Evolutionary conservation across 2,888 invertebrate genomes (phyloP), one percentile per base, ranked within the genome.

Genomic region (Drosophila tanythrix): DNA sequence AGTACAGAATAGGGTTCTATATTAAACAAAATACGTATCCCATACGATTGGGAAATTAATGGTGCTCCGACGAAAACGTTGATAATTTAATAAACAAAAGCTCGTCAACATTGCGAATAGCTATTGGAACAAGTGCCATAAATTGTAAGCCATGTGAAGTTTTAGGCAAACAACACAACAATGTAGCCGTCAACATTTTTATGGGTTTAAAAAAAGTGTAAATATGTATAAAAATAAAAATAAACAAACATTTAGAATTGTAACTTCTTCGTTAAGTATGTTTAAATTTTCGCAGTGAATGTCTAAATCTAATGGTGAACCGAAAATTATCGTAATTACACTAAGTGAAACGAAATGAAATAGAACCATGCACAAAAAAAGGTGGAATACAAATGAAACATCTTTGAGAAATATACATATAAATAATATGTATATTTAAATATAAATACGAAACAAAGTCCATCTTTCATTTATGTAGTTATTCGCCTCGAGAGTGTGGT

Each of bases 241-340:
- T 25, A 21, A 46, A n/a, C 40, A 43, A 43, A 8, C 46, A 46
- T 15, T 25, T 46, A 25, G 8, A 46, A 8, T 46, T 46, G 3
- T 25, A 25, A 2, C 25, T 46, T 46, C 13, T 46, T 46, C 25
- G 25, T 46, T 46, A 25, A 46, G 25, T 25, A 46, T 25, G 25
- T 46, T 46, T 46, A 46, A 46, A 46, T 46, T 25, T 46, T 46
- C 46, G 46, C 8, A 25, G 46, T 25, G 46, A 25, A 46, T 46
- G 46, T 8, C 46, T 15, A 25, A 46, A 46, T 46, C 46, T 50
- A 29, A 18, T 50, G 27, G 18, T 50, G 50, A 18, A 11, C 50
- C 10, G 10, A 50, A 50, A 29, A 50, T 27, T 11, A 50, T 50
- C 50, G 50, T 27, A 29, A 18, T 18, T 10, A 50, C 18, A 50